Conservation (phyloP, 2,797 vertebrate genomes). For the Hapalemur alaotrensis region DNA sequence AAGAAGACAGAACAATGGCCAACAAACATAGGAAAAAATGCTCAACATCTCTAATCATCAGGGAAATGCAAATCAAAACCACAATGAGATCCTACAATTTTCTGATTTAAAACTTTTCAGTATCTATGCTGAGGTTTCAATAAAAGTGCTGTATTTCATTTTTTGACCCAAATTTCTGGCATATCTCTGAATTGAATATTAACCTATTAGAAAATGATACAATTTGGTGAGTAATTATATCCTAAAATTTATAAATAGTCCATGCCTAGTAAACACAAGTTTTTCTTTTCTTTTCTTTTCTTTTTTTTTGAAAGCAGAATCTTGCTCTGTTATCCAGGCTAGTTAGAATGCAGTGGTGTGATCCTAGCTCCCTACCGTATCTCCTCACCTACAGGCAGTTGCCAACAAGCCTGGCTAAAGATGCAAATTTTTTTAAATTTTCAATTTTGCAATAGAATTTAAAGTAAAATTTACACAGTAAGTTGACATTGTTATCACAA, state of each 20-base stretch:
- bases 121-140: neutral
- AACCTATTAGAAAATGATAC: neutral
- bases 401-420: no score
- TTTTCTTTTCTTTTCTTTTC: neutral
- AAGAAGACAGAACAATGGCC: no score
- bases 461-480: neutral
- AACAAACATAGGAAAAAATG: no score
- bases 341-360: no score
- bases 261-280: neutral
- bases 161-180: neutral
- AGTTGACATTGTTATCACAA: neutral
- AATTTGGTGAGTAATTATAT: neutral
- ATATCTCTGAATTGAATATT: neutral
- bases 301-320: no score
- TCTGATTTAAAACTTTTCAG: neutral
- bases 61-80: no score
- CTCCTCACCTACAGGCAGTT: no score
- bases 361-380: no score
- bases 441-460: neutral
- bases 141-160: neutral
- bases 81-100: neutral
- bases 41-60: no score
- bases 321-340: no score
- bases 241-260: neutral
- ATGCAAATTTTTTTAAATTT: neutral